Percentiles rank a stretch among this genome's conserved stretches.
phyloP scores from a whole-genome alignment of 1,140 invertebrate species.

The Diachasma alloeum region DNA sequence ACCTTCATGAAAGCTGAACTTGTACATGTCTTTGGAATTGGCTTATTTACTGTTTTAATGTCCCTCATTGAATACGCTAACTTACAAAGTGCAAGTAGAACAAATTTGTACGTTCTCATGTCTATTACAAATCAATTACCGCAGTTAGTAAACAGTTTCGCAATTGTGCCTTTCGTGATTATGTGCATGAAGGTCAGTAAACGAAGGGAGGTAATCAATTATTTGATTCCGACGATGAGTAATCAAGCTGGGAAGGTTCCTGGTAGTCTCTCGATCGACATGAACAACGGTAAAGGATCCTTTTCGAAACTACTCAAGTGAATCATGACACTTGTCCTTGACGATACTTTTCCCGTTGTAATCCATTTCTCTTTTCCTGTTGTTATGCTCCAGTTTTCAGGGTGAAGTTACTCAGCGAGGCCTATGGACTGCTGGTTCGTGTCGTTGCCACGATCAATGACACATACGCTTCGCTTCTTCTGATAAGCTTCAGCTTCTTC shows the following conservation, averaged over 20 bases:
- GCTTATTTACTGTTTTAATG: constrained; percentile 21
- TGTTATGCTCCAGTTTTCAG: constrained; percentile 25
- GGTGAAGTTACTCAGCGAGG: constrained; percentile 21
- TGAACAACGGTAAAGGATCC: constrained; percentile 32
- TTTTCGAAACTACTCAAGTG: background rate
- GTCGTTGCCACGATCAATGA: constrained; percentile 20
- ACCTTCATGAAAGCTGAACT: constrained; percentile 15
- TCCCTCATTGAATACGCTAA: constrained; percentile 20
- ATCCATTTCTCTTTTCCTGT: background rate
- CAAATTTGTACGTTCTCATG: constrained; percentile 5
- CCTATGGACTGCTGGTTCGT: constrained; percentile 16
- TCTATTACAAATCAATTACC: constrained; percentile 30
- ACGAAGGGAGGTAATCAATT: constrained; percentile 27
- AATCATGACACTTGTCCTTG: constrained; percentile 2
- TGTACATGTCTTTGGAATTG: background rate
- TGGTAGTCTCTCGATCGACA: constrained; percentile 9
- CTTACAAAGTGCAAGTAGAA: constrained; percentile 7
- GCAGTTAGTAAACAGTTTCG: constrained; percentile 24
- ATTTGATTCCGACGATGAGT: constrained; percentile 14
- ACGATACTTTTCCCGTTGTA: background rate
- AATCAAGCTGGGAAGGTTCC: constrained; percentile 1
- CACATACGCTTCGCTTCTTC: constrained; percentile 15
- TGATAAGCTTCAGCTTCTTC: constrained; percentile 19
- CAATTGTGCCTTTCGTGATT: constrained; percentile 18
- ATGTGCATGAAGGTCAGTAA: constrained; percentile 15